A percentile compares a stretch with the other conserved stretches of the same genome.
phyloP scores from a whole-genome alignment of 2,797 vertebrate genomes.

The Mus minutoides region DNA sequence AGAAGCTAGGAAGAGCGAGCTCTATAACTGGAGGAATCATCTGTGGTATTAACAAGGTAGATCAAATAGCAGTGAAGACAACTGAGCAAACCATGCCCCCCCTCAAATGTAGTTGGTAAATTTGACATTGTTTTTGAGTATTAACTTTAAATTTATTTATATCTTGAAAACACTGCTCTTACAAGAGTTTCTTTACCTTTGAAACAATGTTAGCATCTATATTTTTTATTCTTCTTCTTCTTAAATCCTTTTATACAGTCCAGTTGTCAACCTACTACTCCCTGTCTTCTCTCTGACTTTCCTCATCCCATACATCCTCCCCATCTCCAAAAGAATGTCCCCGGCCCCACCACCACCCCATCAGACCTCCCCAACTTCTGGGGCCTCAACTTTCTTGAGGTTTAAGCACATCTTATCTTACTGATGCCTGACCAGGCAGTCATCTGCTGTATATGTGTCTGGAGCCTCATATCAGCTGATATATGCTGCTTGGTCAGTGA shows the following conservation, averaged over 20 bases:
- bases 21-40: not conserved
- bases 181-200: not conserved
- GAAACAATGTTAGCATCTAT: not conserved
- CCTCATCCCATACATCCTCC: not conserved
- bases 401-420: not conserved
- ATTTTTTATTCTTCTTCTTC: not conserved
- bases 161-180: not conserved
- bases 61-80: not conserved
- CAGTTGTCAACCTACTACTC: not conserved
- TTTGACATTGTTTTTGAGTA: not conserved
- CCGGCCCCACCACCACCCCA: accelerated
- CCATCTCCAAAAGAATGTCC: not conserved
- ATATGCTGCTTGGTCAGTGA: too few species aligned
- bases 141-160: not conserved
- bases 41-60: not conserved
- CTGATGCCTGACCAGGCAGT: not conserved
- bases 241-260: not conserved
- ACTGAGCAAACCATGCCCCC: not conserved
- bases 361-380: not conserved
- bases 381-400: not conserved
- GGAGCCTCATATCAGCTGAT: too few species aligned
- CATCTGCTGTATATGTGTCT: not conserved
- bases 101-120: not conserved
- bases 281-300: not conserved
- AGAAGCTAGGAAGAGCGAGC: not conserved